Percentiles rank a stretch among this genome's conserved stretches.
Evolutionary conservation across 1,140 invertebrate genomes (phyloP).

Genomic region (Heliothis subflexa): DNA sequence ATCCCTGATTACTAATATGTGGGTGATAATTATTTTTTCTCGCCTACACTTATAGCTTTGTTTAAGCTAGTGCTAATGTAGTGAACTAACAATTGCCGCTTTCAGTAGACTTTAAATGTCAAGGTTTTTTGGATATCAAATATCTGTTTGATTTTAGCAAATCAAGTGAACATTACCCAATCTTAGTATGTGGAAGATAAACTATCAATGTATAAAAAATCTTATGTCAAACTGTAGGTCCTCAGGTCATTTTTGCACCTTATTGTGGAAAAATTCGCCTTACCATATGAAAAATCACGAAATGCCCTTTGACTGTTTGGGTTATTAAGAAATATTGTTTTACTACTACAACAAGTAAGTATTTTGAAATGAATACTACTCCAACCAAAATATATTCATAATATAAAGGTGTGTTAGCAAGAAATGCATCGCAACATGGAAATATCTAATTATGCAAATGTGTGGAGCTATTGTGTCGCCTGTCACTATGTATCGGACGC

Average conservation of each 20-base stretch:
- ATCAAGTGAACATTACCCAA: neutral
- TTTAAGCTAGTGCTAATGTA: conserved; percentile 53
- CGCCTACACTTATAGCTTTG: conserved; percentile 53
- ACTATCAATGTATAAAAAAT: no score
- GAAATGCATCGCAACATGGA: conserved; percentile 39
- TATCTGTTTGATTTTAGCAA: conserved; percentile 1
- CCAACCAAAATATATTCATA: conserved; percentile 8
- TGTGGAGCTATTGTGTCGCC: conserved; percentile 48
- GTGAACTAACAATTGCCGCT: conserved; percentile 18
- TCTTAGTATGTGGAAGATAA: no score
- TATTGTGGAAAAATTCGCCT: no score
- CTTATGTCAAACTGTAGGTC: no score
- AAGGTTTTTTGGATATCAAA: conserved; percentile 1
- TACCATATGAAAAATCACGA: no score
- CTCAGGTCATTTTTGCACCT: no score
- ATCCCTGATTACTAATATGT: conserved; percentile 56
- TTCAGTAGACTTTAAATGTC: conserved; percentile 12
- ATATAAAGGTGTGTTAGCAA: conserved; percentile 38
- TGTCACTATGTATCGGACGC: conserved; percentile 42
- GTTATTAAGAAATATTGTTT: neutral
- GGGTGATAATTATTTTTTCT: conserved; percentile 58
- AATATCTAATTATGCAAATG: conserved; percentile 54
- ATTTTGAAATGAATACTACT: neutral
- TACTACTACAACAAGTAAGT: neutral
- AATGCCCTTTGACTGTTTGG: no score